A percentile compares a stretch with the other conserved stretches of the same genome.
Conservation (phyloP, 2,888 invertebrate species). For the Falcaria lacertinaria region DNA sequence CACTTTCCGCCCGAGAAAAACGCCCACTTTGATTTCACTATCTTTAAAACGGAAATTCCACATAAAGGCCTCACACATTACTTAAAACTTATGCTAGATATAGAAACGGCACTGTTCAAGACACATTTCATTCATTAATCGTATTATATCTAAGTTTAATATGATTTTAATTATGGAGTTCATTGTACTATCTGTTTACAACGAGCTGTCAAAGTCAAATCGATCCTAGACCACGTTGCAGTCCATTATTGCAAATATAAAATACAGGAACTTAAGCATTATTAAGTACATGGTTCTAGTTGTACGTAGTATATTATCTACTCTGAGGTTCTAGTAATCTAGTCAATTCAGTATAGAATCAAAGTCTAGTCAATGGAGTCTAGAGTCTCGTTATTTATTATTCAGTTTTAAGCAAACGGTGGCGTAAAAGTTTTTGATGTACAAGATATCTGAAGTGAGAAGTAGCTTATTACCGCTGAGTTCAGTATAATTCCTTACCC, state of each 20-base stretch:
- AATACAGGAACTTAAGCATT: no score
- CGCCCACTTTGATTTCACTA: constrained; percentile 34
- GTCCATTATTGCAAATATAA: not conserved
- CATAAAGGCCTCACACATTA: constrained; percentile 10
- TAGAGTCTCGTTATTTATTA: no score
- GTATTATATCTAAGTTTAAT: constrained; percentile 37
- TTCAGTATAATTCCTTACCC: no score
- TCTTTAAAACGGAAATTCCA: constrained; percentile 8
- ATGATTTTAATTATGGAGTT: constrained; percentile 39
- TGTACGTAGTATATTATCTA: no score
- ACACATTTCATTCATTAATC: constrained; percentile 46
- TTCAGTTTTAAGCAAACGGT: no score
- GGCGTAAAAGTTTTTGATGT: no score
- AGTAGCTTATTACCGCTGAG: no score
- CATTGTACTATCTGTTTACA: constrained; percentile 69
- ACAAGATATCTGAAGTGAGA: no score
- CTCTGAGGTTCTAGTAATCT: no score
- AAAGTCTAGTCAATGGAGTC: no score
- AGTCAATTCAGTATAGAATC: no score
- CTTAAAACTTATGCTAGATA: constrained; percentile 8
- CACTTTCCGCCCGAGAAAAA: constrained; percentile 17
- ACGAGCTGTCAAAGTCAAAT: constrained; percentile 20
- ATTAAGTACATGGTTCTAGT: no score
- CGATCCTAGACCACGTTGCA: not conserved
- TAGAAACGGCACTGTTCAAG: constrained; percentile 20